Conservation (phyloP, 64 coral and sea anemone genomes). For the Porites lutea region DNA sequence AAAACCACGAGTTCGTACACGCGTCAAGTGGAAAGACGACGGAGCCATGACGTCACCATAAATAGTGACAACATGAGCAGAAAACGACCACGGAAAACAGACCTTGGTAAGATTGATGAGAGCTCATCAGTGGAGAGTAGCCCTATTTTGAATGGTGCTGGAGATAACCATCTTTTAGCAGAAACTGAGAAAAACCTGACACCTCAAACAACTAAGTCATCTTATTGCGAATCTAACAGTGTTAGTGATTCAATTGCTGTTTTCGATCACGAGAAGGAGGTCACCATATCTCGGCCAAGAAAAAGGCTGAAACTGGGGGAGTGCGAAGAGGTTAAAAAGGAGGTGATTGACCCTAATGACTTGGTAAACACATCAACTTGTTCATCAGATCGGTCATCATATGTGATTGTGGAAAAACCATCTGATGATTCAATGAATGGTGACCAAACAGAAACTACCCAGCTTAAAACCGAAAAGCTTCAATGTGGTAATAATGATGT, state of each 20-base stretch:
- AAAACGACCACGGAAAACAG: neutral
- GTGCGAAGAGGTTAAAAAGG: neutral
- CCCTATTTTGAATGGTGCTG: neutral
- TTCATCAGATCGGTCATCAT: neutral
- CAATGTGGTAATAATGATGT: neutral
- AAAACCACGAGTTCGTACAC: neutral
- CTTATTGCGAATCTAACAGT: neutral
- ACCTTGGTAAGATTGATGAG: neutral
- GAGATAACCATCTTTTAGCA: neutral
- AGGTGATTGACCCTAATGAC: neutral
- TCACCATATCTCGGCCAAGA: neutral
- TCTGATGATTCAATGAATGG: neutral
- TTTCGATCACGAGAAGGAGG: neutral
- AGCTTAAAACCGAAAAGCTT: too few species aligned
- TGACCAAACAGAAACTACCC: neutral
- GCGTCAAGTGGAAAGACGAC: neutral
- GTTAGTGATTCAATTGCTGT: neutral
- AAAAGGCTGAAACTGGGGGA: constrained; percentile 1
- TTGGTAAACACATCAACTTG: neutral
- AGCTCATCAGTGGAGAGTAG: neutral
- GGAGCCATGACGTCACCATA: too few species aligned
- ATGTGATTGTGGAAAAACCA: neutral
- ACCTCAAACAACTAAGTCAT: neutral
- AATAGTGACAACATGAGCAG: neutral
- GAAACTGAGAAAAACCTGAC: neutral